Evolutionary conservation across 2,888 invertebrate genomes (phyloP).

Genomic region (Ferrisia virgata): DNA sequence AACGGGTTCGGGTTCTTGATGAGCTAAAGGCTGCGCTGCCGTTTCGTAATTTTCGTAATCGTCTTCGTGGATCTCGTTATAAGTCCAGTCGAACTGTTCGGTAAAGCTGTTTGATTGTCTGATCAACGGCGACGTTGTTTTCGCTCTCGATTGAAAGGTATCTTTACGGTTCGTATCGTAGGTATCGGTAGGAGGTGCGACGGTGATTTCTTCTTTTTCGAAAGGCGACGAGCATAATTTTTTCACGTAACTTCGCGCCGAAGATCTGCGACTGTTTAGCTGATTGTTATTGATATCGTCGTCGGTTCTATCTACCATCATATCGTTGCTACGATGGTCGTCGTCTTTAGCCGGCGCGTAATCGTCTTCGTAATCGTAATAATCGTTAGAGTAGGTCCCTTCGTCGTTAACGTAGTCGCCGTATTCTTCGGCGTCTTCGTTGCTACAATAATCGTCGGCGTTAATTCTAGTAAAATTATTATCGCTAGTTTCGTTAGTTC

Average conservation of each 20-base stretch:
- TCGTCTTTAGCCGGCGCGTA: neutral
- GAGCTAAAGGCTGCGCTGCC: neutral
- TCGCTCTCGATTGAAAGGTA: neutral
- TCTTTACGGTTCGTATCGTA: neutral
- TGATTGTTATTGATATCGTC: constrained; percentile 45
- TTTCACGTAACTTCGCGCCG: neutral
- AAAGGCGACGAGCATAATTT: constrained; percentile 18
- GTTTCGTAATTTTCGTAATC: constrained; percentile 19
- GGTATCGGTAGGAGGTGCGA: neutral
- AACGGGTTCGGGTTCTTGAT: neutral
- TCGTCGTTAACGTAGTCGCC: constrained; percentile 23
- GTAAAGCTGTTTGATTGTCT: constrained; percentile 13
- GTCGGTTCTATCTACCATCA: constrained; percentile 11
- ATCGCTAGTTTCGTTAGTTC: constrained; percentile 20
- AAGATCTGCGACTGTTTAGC: neutral
- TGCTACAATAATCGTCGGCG: constrained; percentile 20
- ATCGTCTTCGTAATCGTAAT: constrained; percentile 39
- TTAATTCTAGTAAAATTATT: constrained; percentile 13
- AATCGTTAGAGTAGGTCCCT: constrained; percentile 52
- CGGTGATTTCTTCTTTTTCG: neutral
- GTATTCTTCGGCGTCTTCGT: constrained; percentile 37
- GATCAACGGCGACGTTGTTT: neutral
- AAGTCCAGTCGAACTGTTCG: constrained; percentile 35
- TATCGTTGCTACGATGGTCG: constrained; percentile 1
- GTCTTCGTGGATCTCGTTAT: constrained; percentile 35